These are phyloP conservation scores for Nautilus pompilius DNA, from an alignment of 1,140 invertebrate genomes.

Conservation along the genomic window DNA sequence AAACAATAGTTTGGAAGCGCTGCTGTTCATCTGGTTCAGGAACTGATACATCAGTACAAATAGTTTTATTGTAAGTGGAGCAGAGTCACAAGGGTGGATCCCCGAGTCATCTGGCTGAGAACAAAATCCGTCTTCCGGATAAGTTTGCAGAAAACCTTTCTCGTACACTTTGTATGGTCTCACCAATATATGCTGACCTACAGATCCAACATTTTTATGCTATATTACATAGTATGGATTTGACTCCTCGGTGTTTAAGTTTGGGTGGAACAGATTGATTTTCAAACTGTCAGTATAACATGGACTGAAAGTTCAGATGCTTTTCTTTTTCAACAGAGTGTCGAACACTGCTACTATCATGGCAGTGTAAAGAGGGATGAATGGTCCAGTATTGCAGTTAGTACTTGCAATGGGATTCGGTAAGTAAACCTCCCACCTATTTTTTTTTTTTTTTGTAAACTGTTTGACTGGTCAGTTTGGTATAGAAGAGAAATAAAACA, in stretches of 20 bases:
- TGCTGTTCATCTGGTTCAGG: no score
- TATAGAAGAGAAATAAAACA: no score
- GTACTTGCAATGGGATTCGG: slow-evolving; percentile 90
- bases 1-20: no score
- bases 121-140: no score
- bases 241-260: not conserved
- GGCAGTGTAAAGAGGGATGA: slow-evolving; percentile 93
- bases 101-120: no score
- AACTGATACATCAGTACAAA: no score
- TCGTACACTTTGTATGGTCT: not conserved
- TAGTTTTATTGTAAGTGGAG: no score
- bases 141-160: not conserved
- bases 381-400: slow-evolving; percentile 91
- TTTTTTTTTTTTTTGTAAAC: no score
- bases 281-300: not conserved
- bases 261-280: not conserved
- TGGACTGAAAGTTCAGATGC: not conserved
- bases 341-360: slow-evolving; percentile 94
- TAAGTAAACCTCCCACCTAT: no score
- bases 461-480: no score
- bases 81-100: no score
- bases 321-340: slow-evolving; percentile 69
- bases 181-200: not conserved
- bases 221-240: not conserved
- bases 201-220: not conserved